Evolutionary conservation across 2,888 invertebrate genomes (phyloP).

Genomic region (Caenorhabditis sinica): DNA sequence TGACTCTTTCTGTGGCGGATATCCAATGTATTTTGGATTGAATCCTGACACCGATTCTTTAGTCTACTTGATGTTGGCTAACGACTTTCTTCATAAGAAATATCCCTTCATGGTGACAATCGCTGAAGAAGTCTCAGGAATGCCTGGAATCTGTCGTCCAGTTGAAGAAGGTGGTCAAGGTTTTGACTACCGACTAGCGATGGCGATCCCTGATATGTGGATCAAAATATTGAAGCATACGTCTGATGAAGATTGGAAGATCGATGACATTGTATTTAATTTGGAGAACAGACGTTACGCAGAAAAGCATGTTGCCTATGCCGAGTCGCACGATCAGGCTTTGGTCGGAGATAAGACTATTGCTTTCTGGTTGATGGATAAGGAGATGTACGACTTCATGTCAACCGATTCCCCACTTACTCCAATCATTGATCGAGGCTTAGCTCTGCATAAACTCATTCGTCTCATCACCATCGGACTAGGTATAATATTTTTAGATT

Average conservation of each 20-base stretch:
- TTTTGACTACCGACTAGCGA: slow-evolving; percentile 95
- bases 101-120: slow-evolving; percentile 91
- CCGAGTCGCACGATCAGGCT: slow-evolving; percentile 98
- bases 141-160: slow-evolving; percentile 97
- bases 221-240: slow-evolving; percentile 87
- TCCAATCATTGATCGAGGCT: slow-evolving; percentile 91
- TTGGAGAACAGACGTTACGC: slow-evolving; percentile 93
- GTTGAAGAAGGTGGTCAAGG: slow-evolving; percentile 95
- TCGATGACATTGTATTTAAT: slow-evolving; percentile 93
- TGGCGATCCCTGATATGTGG: slow-evolving; percentile 99
- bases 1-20: slow-evolving; percentile 75
- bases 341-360: slow-evolving; percentile 98
- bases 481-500: slow-evolving; percentile 85
- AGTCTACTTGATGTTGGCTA: slow-evolving; percentile 95
- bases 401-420: slow-evolving; percentile 80
- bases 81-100: slow-evolving; percentile 91
- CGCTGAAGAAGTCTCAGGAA: slow-evolving; percentile 99
- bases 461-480: slow-evolving; percentile 94
- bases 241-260: slow-evolving; percentile 95
- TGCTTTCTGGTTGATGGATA: slow-evolving; percentile 91
- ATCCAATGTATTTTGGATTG: slow-evolving; percentile 90
- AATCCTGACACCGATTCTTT: slow-evolving; percentile 97
- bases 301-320: slow-evolving; percentile 97
- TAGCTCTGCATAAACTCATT: slow-evolving; percentile 98
- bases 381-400: slow-evolving; percentile 84